Evolutionary conservation across 2,797 vertebrate species (phyloP).

Genomic region (Mormyrops attenuatus): DNA sequence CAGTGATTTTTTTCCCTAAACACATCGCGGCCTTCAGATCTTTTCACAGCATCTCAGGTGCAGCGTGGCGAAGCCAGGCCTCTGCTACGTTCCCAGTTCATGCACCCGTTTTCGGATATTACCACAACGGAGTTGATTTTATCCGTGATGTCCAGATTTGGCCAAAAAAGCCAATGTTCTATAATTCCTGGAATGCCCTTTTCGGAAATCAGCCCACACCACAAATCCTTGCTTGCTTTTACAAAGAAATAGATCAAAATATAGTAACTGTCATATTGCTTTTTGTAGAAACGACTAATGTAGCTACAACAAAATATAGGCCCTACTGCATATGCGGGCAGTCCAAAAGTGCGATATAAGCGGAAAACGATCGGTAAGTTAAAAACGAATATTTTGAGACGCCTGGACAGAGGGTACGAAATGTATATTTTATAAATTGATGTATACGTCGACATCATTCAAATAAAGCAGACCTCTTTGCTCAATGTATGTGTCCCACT

Average conservation of each 20-base stretch:
- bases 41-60: neutral
- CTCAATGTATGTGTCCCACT: neutral
- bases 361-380: slow-evolving; percentile 32
- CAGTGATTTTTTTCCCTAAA: neutral
- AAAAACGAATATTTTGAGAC: slow-evolving; percentile 18
- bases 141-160: neutral
- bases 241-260: neutral
- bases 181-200: neutral
- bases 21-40: neutral
- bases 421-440: neutral
- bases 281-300: neutral
- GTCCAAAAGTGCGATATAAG: slow-evolving; percentile 33
- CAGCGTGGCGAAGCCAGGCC: neutral
- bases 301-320: neutral
- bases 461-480: neutral
- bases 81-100: neutral
- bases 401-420: neutral
- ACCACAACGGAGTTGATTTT: neutral
- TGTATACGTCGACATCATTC: neutral
- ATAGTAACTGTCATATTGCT: neutral
- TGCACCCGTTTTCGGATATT: neutral
- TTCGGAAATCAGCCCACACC: neutral
- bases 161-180: neutral
- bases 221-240: neutral
- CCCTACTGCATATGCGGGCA: slow-evolving; percentile 21